Evolutionary conservation across 2,888 invertebrate species (phyloP), one percentile per base, ranked within the genome.

Genomic region (Chalcis sispes): DNA sequence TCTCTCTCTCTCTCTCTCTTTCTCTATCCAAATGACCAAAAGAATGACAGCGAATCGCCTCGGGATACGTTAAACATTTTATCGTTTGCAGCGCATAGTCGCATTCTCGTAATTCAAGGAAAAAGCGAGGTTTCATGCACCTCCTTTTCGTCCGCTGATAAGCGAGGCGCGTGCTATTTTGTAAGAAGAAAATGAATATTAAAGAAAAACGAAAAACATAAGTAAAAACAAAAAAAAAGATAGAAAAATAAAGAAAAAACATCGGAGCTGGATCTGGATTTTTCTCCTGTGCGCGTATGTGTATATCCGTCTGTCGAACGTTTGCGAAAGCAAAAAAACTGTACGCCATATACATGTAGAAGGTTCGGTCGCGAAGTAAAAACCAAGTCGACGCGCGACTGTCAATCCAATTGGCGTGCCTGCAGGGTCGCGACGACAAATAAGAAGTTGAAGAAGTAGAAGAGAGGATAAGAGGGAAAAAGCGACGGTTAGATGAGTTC

Each of bases 361-460:
- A n/a, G n/a, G n/a, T n/a, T n/a, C n/a, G n/a, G n/a, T n/a, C n/a
- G n/a, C n/a, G n/a, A n/a, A n/a, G 32, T n/a, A 32, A 58, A 32
- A 18, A 32, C n/a, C 18, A 71, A 65, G 20, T 40, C 46, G 67
- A 69, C 77, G 59, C 61, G 65, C 73, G 61, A 79, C 75, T 75
- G 81, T 75, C 80, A 81, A 83, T 84, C 83, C 83, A 81, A 82
- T 80, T 46, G 58, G 36, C 66, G n/a, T n/a, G 66, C 73, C 54
- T 7, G 42, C 29, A 7, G 54, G 67, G 62, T 42, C 29, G 32
- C 15, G 65, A 70, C 42, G 61, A 50, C 25, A 64, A 70, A 67
- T n/a, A n/a, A n/a, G 62, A 67, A 69, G 36, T 59, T n/a, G 66
- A 66, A 64, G 64, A 56, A 66, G 36, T 50, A 62, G 50, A 65